These are phyloP conservation scores for Megalonaias nervosa DNA, from an alignment of 1,140 invertebrate species.

Conservation along the genomic window DNA sequence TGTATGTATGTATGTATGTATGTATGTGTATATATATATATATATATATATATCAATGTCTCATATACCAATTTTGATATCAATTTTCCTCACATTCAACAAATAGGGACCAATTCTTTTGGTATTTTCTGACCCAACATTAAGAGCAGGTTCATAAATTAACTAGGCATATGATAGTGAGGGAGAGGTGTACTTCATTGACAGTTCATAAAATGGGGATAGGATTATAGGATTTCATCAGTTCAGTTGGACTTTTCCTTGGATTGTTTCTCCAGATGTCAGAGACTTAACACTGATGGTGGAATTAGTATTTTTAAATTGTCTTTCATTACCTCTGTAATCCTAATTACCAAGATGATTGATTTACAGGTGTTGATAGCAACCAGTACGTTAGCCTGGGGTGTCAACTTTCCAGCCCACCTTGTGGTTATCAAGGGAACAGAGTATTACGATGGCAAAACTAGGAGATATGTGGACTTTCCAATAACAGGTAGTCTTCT, in stretches of 20 bases:
- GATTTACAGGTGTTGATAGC: slow-evolving; percentile 88
- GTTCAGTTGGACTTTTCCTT: not conserved
- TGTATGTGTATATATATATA: no score
- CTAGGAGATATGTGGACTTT: slow-evolving; percentile 98
- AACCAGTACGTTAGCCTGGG: slow-evolving; percentile 98
- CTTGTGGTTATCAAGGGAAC: slow-evolving; percentile 83
- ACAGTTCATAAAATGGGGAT: not conserved
- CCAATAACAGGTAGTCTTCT: slow-evolving; percentile 90
- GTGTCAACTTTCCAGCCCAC: slow-evolving; percentile 98
- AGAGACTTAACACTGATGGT: not conserved
- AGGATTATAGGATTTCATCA: not conserved
- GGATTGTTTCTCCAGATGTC: not conserved
- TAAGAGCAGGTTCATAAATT: no score
- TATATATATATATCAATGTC: no score
- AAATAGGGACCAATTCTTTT: no score
- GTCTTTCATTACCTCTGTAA: no score
- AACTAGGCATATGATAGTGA: no score
- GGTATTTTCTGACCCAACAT: no score
- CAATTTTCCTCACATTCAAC: no score
- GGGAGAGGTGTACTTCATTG: no score
- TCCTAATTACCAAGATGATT: no score
- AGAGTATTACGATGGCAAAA: slow-evolving; percentile 98
- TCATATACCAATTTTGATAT: no score
- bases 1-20: no score
- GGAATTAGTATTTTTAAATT: not conserved